Evolutionary conservation across 2,113 vertebrate species (phyloP), one percentile per base, ranked within the genome.

Genomic region (Oryzias celebensis): DNA sequence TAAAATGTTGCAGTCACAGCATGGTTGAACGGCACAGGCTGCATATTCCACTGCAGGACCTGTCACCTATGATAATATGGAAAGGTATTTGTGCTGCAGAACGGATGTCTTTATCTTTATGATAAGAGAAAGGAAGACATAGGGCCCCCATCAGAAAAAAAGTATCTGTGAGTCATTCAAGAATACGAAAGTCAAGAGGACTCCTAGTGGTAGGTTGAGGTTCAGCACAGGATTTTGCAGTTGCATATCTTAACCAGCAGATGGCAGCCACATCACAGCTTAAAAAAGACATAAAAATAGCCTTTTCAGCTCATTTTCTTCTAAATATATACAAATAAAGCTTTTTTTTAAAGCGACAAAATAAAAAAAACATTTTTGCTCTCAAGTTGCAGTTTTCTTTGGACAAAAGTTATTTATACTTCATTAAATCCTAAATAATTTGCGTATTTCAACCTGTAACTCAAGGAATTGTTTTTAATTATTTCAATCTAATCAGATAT

Each of bases 241-340:
- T 20, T 51, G 50, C 28, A 62, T 14, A 55, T 3, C 36, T 61
- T 23, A 22, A 72, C 84, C 87, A 89, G 86, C 82, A 90, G 89
- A 80, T 86, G 89, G 87, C 85, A 55, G 36, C 49, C 42, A 77
- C 36, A 73, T 45, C 42, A 71, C 64, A 79, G 50, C 14, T 4
- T 73, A 58, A 18, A 51, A 70, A 14, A 14, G 49, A 3, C 6
- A 41, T 41, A 47, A 14, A 44, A 14, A 2, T 7, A 8, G 46
- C 45, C 47, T 51, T 47, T 31, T 20, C 3, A n/a, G 48, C 23
- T 16, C 6, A 7, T 44, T 26, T 22, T n/a, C 28, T 52, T 53
- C 12, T 3, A 24, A 15, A 26, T 23, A 24, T 20, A 2, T 2
- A 17, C 31, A 14, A 3, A 26, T 46, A 18, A 1, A 23, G 20